Evolutionary conservation across 2,888 invertebrate genomes (phyloP), one percentile per base, ranked within the genome.

Genomic region (Agrilus cyanescens): DNA sequence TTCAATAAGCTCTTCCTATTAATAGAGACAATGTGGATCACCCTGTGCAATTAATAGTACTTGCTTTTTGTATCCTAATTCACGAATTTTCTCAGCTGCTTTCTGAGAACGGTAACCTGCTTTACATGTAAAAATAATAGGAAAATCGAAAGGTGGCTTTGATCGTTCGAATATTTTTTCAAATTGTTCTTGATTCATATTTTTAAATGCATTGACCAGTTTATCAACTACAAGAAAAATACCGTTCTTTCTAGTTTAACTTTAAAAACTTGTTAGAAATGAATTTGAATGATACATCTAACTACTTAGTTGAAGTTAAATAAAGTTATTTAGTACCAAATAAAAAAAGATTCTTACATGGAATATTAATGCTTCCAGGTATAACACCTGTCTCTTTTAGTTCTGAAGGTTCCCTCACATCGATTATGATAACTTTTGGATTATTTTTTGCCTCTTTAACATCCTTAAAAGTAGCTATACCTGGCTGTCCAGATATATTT

Each of bases 361-460:
- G 85, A 61, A 86, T 83, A 57, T 85, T 83, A 40, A 85, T 72
- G 56, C 82, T 82, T 41, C 76, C 76, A 31, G 85, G 85, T 46
- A 86, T 75, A 55, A 71, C 68, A 3, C 86, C 85, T 51, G 77
- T 75, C 57, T 82, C 78, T 47, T 72, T 63, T 8, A 86, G 62
- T 65, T 86, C 86, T 10, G 72, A 63, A 25, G 82, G 81, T 58
- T 85, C 84, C 50, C 86, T 75, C 0, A 87, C 85, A 69, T 87
- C 86, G 46, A 89, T 73, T 18, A 86, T 72, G 12, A 80, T 55
- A 43, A 75, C 71, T 38, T 64, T 62, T 6, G 66, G 60, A 12
- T 68, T 48, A 41, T 71, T 65, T 36, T 66, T 64, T 41, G 73
- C 58, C 13, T 68, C 63, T 52, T 73, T 65, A 2, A 74, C 57